Evolutionary conservation across 2,113 vertebrate species (phyloP).

Genomic region (Scartelaos histophorus): DNA sequence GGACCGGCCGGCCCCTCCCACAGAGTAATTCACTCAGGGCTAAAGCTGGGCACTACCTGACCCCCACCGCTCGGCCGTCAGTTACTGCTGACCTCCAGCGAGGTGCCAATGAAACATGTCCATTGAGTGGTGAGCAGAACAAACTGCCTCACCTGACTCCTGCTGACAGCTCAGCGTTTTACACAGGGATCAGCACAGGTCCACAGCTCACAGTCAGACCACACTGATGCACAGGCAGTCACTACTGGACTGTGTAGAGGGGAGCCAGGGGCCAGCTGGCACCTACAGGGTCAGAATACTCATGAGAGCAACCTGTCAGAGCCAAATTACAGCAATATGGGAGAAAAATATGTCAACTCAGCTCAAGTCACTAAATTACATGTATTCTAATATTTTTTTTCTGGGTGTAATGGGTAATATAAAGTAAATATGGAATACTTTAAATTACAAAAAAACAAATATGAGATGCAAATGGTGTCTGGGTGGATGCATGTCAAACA

Average conservation of each 20-base stretch:
- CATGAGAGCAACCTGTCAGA: not conserved
- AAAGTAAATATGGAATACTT: not conserved
- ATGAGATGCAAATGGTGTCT: not conserved
- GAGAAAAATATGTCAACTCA: not conserved
- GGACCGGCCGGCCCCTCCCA: slow-evolving; percentile 52
- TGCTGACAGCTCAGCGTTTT: slow-evolving; percentile 63
- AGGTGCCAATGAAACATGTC: slow-evolving; percentile 70
- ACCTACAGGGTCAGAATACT: slow-evolving; percentile 3
- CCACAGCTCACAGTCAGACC: slow-evolving; percentile 36
- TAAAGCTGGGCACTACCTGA: slow-evolving; percentile 56
- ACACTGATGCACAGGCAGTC: slow-evolving; percentile 27
- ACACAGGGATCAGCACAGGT: slow-evolving; percentile 52
- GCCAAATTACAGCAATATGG: not conserved
- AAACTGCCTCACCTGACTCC: slow-evolving; percentile 64
- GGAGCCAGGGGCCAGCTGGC: slow-evolving; percentile 8
- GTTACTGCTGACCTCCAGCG: slow-evolving; percentile 69
- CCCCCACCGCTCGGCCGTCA: slow-evolving; percentile 60
- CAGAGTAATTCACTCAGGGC: slow-evolving; percentile 67
- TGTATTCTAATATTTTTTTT: not conserved
- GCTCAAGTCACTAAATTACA: not conserved
- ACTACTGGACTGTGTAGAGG: slow-evolving; percentile 15
- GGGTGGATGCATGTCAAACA: not conserved
- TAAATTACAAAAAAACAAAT: not conserved
- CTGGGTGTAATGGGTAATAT: not conserved
- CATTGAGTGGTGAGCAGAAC: slow-evolving; percentile 64